Percentiles rank a stretch among this genome's conserved stretches.
phyloP scores from a whole-genome alignment of 2,797 vertebrate genomes.

The Micromesistius poutassou region DNA sequence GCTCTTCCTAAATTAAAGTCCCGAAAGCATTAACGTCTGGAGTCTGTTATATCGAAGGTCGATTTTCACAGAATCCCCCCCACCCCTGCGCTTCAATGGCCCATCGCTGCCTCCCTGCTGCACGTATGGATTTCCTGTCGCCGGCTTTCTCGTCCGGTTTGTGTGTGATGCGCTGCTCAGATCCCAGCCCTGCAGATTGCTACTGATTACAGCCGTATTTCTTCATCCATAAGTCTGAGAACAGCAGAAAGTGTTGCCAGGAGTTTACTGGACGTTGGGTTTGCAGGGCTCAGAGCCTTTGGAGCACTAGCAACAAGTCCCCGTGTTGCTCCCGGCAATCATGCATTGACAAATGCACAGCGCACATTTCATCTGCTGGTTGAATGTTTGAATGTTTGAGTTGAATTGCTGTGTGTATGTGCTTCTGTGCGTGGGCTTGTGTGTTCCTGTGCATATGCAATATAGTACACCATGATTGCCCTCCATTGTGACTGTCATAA shows the following conservation, averaged over 20 bases:
- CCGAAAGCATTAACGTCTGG: slow-evolving; percentile 18
- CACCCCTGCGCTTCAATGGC: slow-evolving; percentile 22
- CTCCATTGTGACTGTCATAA: too few species aligned
- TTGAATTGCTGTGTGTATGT: slow-evolving; percentile 13
- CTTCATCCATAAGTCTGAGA: slow-evolving; percentile 56
- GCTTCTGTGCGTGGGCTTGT: slow-evolving; percentile 5
- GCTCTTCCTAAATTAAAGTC: slow-evolving; percentile 35
- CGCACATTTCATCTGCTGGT: not conserved
- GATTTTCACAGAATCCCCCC: slow-evolving; percentile 38
- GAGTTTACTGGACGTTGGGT: slow-evolving; percentile 30
- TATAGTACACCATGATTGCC: too few species aligned
- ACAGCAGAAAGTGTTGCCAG: slow-evolving; percentile 43
- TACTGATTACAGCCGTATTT: slow-evolving; percentile 57
- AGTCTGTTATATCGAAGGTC: slow-evolving; percentile 39
- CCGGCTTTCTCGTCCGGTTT: slow-evolving; percentile 59
- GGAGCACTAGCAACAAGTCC: slow-evolving; percentile 39
- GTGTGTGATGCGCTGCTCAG: slow-evolving; percentile 62
- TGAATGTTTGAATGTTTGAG: too few species aligned
- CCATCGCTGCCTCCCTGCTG: slow-evolving; percentile 45
- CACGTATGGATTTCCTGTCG: slow-evolving; percentile 67
- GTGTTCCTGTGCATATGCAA: slow-evolving; percentile 11
- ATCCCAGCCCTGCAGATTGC: slow-evolving; percentile 53
- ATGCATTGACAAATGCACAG: too few species aligned
- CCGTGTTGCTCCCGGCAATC: slow-evolving; percentile 25
- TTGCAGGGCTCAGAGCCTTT: slow-evolving; percentile 28